Percentiles rank a stretch among this genome's conserved stretches.
Evolutionary conservation across 2,797 vertebrate genomes (phyloP).

Genomic region (Poecilia gillii): DNA sequence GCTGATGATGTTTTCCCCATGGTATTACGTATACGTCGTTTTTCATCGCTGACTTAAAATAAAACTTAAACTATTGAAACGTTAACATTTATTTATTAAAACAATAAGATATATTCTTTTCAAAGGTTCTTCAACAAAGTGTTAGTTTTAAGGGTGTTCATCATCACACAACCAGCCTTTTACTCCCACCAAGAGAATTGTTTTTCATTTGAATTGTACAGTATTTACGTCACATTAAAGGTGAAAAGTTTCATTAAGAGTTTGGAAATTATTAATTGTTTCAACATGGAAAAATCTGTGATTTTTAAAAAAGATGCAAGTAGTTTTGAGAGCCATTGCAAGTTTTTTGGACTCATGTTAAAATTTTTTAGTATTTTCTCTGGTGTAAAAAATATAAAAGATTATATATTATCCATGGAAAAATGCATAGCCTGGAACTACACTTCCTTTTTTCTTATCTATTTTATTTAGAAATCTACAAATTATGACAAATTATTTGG

Average conservation of each 20-base stretch:
- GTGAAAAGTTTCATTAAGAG: not conserved
- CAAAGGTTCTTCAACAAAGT: not conserved
- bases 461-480: not conserved
- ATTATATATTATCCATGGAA: not conserved
- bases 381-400: not conserved
- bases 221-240: not conserved
- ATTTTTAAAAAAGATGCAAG: not conserved
- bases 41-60: not conserved
- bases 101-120: not conserved
- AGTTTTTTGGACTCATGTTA: not conserved
- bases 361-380: not conserved
- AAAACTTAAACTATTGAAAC: not conserved
- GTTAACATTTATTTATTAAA: not conserved
- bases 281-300: not conserved
- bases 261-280: not conserved
- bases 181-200: not conserved
- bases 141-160: not conserved
- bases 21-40: not conserved
- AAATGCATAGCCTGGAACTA: not conserved
- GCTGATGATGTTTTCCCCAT: not conserved
- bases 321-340: not conserved
- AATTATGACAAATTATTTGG: not conserved
- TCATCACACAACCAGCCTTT: not conserved
- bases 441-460: not conserved
- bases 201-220: not conserved